Percentiles rank a stretch among this genome's conserved stretches.
These are phyloP conservation scores for Nephila pilipes DNA, from an alignment of 1,140 invertebrate species.

Conservation along the genomic window DNA sequence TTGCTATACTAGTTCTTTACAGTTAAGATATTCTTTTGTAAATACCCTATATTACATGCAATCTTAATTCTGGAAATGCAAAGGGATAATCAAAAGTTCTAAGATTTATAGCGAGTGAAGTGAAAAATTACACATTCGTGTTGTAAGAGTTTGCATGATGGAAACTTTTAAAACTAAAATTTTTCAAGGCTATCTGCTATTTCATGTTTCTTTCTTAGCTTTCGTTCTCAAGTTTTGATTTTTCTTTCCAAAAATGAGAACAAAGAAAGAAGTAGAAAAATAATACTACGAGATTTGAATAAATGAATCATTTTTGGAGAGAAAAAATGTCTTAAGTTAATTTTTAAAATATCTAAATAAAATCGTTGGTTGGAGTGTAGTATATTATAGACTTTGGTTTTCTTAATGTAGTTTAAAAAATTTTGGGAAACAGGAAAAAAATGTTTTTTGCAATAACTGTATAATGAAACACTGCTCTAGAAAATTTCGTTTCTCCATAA, in stretches of 20 bases:
- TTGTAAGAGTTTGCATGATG: not conserved
- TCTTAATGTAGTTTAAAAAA: slow-evolving; percentile 19
- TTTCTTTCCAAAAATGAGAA: too few relatives aligned
- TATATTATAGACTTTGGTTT: not conserved
- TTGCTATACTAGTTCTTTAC: too few relatives aligned
- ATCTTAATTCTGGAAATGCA: too few relatives aligned
- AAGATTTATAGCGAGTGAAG: not conserved
- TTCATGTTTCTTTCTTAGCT: not conserved
- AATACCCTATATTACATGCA: too few relatives aligned
- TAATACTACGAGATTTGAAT: too few relatives aligned
- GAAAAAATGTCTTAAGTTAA: too few relatives aligned
- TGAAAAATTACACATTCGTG: not conserved
- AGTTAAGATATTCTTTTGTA: too few relatives aligned
- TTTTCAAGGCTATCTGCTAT: not conserved
- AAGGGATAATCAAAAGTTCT: not conserved
- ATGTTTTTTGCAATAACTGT: not conserved
- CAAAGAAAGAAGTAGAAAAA: too few relatives aligned
- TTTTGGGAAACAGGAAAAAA: not conserved
- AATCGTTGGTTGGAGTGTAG: not conserved
- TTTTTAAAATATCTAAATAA: not conserved
- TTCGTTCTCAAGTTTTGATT: not conserved
- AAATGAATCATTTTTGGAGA: too few relatives aligned
- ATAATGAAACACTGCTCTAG: not conserved
- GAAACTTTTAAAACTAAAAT: slow-evolving; percentile 21
- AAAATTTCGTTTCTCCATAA: slow-evolving; percentile 45